Conservation (phyloP, 2,888 invertebrate species). For the Diplazon laetatorius region DNA sequence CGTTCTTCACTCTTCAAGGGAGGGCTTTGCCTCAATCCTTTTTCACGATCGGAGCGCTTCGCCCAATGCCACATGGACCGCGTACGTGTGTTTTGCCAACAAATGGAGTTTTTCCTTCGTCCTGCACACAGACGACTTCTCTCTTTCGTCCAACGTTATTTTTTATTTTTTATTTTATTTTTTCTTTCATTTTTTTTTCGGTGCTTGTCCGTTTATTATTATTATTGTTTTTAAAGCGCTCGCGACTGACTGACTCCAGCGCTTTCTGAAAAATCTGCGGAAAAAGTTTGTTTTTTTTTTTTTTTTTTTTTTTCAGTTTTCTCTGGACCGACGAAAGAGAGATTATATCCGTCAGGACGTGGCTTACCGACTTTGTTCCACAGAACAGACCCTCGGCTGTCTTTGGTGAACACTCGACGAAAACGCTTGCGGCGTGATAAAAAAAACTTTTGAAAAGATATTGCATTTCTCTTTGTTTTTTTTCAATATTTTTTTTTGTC, state of each 20-base stretch:
- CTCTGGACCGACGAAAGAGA: no score
- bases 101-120: constrained; percentile 53
- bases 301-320: no score
- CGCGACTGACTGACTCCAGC: constrained; percentile 21
- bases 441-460: constrained; percentile 30
- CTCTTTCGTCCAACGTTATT: no score
- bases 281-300: no score
- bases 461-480: constrained; percentile 49
- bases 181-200: no score
- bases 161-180: no score
- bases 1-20: constrained; percentile 39
- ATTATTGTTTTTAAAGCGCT: no score
- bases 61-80: constrained; percentile 36
- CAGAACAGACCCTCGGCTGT: no score
- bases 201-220: no score
- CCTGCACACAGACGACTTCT: constrained; percentile 30
- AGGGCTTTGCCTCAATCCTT: constrained; percentile 59
- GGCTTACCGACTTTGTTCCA: no score
- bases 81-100: constrained; percentile 55
- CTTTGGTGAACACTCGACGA: constrained; percentile 5
- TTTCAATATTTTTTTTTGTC: no score
- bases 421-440: constrained; percentile 36
- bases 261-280: constrained; percentile 25
- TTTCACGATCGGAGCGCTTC: constrained; percentile 61
- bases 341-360: no score